phyloP scores from a whole-genome alignment of 2,888 invertebrate species.

The Aphodius sticticus region DNA sequence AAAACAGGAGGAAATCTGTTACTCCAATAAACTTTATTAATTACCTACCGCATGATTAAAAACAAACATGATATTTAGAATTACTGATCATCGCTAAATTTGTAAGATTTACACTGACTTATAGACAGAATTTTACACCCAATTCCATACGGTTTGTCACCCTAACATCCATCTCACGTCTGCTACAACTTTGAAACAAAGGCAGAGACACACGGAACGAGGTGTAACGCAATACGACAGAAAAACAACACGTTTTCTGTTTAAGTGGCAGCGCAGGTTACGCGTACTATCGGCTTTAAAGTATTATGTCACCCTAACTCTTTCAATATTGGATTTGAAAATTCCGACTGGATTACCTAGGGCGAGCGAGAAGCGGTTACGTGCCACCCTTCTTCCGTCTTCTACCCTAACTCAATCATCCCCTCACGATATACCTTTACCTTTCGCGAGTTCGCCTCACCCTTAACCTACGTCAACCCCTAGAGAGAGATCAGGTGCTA shows the following conservation, averaged over 20 bases:
- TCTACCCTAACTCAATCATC: neutral
- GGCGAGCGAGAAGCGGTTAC: neutral
- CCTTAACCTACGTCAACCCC: neutral
- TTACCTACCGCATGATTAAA: no score
- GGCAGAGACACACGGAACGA: neutral
- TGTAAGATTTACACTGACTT: no score
- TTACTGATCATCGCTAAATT: no score
- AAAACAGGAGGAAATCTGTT: no score
- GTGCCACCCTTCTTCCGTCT: neutral
- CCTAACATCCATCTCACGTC: neutral
- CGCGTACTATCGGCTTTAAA: neutral
- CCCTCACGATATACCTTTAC: neutral
- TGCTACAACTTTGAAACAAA: neutral
- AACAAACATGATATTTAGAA: no score
- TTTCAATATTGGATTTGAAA: neutral
- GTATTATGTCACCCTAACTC: neutral
- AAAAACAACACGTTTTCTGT: neutral
- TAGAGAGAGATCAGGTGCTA: neutral
- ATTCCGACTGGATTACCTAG: neutral
- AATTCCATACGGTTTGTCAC: no score
- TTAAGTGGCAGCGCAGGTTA: neutral
- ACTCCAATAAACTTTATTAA: no score
- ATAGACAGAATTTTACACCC: no score
- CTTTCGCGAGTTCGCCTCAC: neutral
- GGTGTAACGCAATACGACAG: neutral